phyloP scores from a whole-genome alignment of 2,797 vertebrate species.

The Muscicapa comitata region DNA sequence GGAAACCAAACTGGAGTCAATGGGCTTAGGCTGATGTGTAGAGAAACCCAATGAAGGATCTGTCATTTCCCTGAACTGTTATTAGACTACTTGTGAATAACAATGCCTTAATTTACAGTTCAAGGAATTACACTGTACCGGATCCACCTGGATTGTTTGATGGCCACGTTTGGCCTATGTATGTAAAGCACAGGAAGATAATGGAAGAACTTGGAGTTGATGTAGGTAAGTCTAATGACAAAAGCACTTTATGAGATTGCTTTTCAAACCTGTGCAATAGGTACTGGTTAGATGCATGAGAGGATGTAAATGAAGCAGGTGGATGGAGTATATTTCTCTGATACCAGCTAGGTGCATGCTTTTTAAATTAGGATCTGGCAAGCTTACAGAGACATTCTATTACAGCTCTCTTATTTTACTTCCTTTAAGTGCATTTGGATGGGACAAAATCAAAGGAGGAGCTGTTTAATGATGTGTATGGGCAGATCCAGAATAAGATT shows the following conservation, averaged over 20 bases:
- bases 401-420: not conserved
- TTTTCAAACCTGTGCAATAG: not conserved
- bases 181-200: slow-evolving; percentile 85
- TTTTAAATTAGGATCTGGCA: not conserved
- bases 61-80: not conserved
- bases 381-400: not conserved
- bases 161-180: slow-evolving; percentile 94
- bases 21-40: not conserved
- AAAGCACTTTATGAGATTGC: not conserved
- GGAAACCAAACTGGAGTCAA: not conserved
- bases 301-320: not conserved
- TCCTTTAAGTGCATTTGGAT: slow-evolving; percentile 84
- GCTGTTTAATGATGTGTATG: slow-evolving; percentile 84
- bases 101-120: slow-evolving; percentile 65
- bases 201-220: slow-evolving; percentile 85
- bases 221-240: slow-evolving; percentile 71
- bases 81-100: not conserved
- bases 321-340: not conserved
- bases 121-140: slow-evolving; percentile 88
- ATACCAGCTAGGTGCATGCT: not conserved
- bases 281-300: not conserved
- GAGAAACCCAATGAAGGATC: not conserved
- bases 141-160: slow-evolving; percentile 91
- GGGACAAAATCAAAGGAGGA: slow-evolving; percentile 86
- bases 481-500: slow-evolving; percentile 83